These are phyloP conservation scores for Drosophila paramelanica DNA, from an alignment of 2,888 invertebrate species.

Conservation along the genomic window DNA sequence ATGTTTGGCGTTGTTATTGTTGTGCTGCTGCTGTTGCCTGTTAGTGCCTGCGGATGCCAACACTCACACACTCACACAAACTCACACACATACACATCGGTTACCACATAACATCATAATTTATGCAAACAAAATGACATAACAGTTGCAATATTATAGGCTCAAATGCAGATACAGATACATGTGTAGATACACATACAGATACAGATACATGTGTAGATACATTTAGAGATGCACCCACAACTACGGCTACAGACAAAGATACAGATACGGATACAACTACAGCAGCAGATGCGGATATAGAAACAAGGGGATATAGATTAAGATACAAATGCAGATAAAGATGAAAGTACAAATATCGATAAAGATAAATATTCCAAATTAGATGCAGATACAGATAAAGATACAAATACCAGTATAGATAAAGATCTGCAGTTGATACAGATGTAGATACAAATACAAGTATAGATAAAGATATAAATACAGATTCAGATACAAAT, in stretches of 20 bases:
- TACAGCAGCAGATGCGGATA: neutral
- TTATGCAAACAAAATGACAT: constrained; percentile 66
- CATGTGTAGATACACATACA: constrained; percentile 5
- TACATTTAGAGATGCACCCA: neutral
- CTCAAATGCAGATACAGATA: constrained; percentile 5
- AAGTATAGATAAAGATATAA: neutral
- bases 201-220: neutral
- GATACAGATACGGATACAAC: neutral
- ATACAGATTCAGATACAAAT: neutral
- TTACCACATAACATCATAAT: constrained; percentile 66
- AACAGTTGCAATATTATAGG: constrained; percentile 64
- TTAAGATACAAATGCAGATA: neutral
- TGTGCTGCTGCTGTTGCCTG: constrained; percentile 9
- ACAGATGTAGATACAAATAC: neutral
- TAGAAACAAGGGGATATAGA: neutral
- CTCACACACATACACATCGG: constrained; percentile 40
- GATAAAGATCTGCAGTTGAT: neutral
- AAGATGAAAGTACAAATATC: neutral
- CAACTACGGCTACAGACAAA: neutral
- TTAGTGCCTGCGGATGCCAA: constrained; percentile 25
- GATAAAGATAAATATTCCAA: neutral
- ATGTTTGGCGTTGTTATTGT: constrained; percentile 36
- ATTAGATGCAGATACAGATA: constrained; percentile 3
- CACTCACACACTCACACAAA: constrained; percentile 2
- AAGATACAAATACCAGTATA: neutral